Conservation (phyloP, 2,797 vertebrate species). For the Remorina albescens region DNA sequence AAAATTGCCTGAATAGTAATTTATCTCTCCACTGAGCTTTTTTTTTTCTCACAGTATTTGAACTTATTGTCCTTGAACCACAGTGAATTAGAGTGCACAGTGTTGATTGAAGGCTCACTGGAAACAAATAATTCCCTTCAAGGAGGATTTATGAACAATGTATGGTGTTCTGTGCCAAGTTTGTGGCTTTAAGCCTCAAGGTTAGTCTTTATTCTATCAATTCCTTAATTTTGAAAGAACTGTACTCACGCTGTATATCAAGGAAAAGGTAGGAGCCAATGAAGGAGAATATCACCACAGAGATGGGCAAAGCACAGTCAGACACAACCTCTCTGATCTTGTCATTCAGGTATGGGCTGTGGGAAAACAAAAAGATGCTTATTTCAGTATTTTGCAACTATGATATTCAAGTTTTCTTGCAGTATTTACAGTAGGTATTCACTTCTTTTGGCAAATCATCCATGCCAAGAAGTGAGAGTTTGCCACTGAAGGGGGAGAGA, state of each 20-base stretch:
- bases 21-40: conserved; percentile 13
- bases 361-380: conserved; percentile 22
- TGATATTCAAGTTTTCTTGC: conserved; percentile 27
- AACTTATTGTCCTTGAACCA: conserved; percentile 18
- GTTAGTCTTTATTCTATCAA: conserved; percentile 34
- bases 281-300: conserved; percentile 91
- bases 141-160: conserved; percentile 28
- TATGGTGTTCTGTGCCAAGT: conserved; percentile 27
- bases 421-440: conserved; percentile 26
- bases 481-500: neutral
- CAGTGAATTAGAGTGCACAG: conserved; percentile 13
- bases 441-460: neutral
- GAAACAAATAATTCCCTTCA: conserved; percentile 35
- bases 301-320: conserved; percentile 93
- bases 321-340: conserved; percentile 92
- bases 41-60: conserved; percentile 20
- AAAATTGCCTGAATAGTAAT: neutral
- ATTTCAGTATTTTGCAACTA: conserved; percentile 29
- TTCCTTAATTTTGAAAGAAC: conserved; percentile 32
- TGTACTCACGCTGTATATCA: conserved; percentile 91
- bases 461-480: conserved; percentile 9
- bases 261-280: conserved; percentile 92
- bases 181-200: conserved; percentile 45
- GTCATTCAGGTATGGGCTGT: conserved; percentile 91
- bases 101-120: conserved; percentile 24